Conservation (phyloP, 2,888 invertebrate species). For the Beris chalybata region DNA sequence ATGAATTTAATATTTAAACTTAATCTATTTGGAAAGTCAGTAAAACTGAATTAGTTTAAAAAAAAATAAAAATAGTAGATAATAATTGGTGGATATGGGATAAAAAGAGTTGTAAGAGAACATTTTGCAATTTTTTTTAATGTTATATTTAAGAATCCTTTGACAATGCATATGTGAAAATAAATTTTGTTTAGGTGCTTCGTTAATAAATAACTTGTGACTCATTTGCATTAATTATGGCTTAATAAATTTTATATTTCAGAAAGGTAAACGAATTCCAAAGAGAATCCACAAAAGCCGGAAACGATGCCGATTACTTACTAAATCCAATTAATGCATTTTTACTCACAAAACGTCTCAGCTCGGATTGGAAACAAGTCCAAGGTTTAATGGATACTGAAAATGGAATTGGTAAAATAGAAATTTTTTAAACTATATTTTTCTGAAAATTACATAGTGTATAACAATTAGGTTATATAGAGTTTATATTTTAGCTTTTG, state of each 20-base stretch:
- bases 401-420: conserved; percentile 59
- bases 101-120: too few relatives aligned
- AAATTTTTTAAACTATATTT: neutral
- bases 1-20: conserved; percentile 28
- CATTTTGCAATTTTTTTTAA: too few relatives aligned
- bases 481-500: conserved; percentile 60
- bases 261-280: conserved; percentile 64
- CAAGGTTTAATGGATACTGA: conserved; percentile 68
- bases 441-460: neutral
- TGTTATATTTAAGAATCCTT: too few relatives aligned
- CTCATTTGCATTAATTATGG: too few relatives aligned
- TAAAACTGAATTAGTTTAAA: too few relatives aligned
- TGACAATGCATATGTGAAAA: too few relatives aligned
- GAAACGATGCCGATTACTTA: conserved; percentile 74
- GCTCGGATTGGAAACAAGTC: conserved; percentile 76
- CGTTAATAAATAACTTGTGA: too few relatives aligned
- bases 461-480: conserved; percentile 8
- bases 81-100: too few relatives aligned
- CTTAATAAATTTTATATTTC: neutral
- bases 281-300: conserved; percentile 71
- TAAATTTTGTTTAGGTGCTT: too few relatives aligned
- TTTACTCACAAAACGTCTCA: conserved; percentile 60
- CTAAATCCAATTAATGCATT: conserved; percentile 89
- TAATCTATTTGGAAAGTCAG: conserved; percentile 17
- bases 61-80: too few relatives aligned